Conservation (phyloP, 2,888 invertebrate species). For the Acronicta alni region DNA sequence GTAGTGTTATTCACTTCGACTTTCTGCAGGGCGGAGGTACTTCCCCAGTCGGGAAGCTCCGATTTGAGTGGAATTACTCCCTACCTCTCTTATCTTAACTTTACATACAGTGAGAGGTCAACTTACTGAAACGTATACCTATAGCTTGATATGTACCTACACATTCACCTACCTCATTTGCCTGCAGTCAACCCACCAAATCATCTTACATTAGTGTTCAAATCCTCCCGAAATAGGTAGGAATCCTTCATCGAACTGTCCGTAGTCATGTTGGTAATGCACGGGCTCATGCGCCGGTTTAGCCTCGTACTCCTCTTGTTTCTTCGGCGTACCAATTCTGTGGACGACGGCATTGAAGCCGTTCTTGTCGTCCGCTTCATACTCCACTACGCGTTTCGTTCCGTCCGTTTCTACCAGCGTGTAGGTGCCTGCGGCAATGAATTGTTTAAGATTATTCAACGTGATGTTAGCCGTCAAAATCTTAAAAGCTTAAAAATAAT, state of each 20-base stretch:
- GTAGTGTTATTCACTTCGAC: too few relatives aligned
- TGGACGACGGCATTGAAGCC: constrained; percentile 90
- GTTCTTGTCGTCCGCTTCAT: constrained; percentile 89
- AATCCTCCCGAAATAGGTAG: constrained; percentile 73
- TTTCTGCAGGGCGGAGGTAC: too few relatives aligned
- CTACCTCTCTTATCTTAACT: too few relatives aligned
- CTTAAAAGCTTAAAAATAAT: too few relatives aligned
- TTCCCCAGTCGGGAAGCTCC: too few relatives aligned
- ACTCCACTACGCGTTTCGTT: constrained; percentile 89
- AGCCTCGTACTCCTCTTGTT: constrained; percentile 67
- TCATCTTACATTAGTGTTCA: constrained; percentile 62
- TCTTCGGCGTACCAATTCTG: constrained; percentile 84
- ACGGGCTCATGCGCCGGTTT: constrained; percentile 62
- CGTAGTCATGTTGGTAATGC: constrained; percentile 71
- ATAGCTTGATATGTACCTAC: not conserved
- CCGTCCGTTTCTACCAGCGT: constrained; percentile 89
- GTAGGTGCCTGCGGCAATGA: constrained; percentile 83
- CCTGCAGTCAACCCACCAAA: constrained; percentile 10
- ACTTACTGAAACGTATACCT: too few relatives aligned
- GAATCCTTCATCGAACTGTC: constrained; percentile 75
- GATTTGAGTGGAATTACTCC: too few relatives aligned
- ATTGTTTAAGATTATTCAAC: not conserved
- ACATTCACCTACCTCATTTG: not conserved
- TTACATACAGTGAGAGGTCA: too few relatives aligned
- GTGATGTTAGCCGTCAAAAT: not conserved